Base-by-base conservation (phyloP, 2,113 vertebrate genomes). In the Strix uralensis region DNA sequence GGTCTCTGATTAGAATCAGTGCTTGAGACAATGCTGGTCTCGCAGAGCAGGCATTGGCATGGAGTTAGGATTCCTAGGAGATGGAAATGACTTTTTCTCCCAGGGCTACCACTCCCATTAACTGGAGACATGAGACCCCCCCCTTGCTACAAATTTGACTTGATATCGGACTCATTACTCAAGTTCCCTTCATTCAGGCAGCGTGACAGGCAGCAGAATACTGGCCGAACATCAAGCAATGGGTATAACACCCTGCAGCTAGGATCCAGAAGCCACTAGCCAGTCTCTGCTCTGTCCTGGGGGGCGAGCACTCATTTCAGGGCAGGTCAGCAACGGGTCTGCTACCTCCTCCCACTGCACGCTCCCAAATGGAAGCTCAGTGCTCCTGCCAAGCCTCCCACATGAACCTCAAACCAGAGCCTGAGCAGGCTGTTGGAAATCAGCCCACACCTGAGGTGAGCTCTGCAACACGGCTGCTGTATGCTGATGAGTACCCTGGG, bases 1-100 rank as follows among this genome's bases (percentile, higher is more conserved):
- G 83, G 92, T 96, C 92, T 81, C 88, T 91, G 92, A 91, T 94
- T 94, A 94, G 70, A 96, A 95, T 96, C 95, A 94, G 94, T 34
- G 42, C 77, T 84, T 81, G 47, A 96, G 89, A 97, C 94, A 96
- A 96, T 90, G 90, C 87, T 85, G 70, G 87, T 96, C 81, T 92
- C 8, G 5, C 30, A 2, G 74, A 95, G 65, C 47, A 89, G 65
- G 52, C 91, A 71, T 72, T 97, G 94, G 70, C 88, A 92, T 91
- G 38, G 49, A 74, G 15, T 61, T 85, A 40, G n/a, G 46, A 95
- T 89, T 94, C 92, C 92, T 87, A 84, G 81, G 92, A 94, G 86
- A 94, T 87, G 65, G 70, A 69, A 97, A 95, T 73, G 0, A 40
- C 34, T 95, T 95, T 94, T 96, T 91, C 81, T 94, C 93, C 65